A percentile compares a stretch with the other conserved stretches of the same genome.
Evolutionary conservation across 2,113 vertebrate genomes (phyloP).

Genomic region (Hippocampus comes): DNA sequence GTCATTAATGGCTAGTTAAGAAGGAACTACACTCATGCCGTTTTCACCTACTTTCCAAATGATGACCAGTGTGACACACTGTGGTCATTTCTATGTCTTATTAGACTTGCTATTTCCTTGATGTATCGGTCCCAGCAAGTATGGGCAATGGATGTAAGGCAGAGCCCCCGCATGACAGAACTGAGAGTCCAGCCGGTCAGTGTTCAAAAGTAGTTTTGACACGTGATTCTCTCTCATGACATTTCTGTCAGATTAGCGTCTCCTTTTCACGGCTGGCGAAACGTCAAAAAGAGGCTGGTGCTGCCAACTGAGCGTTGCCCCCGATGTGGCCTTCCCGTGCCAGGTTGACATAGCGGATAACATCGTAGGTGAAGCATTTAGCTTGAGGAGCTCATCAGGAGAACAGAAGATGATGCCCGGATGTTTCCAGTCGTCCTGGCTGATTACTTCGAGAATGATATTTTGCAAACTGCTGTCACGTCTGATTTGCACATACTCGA

Average conservation of each 20-base stretch:
- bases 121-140: background rate
- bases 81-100: too few species aligned
- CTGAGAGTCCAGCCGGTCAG: background rate
- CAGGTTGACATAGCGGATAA: slow-evolving; percentile 29
- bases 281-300: slow-evolving; percentile 15
- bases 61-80: too few species aligned
- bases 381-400: slow-evolving; percentile 22
- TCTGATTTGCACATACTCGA: slow-evolving; percentile 45
- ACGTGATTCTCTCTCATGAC: slow-evolving; percentile 14
- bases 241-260: slow-evolving; percentile 37
- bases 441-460: slow-evolving; percentile 49
- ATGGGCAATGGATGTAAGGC: background rate
- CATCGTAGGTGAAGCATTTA: slow-evolving; percentile 8
- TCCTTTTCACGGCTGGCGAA: slow-evolving; percentile 30
- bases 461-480: slow-evolving; percentile 65
- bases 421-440: slow-evolving; percentile 6
- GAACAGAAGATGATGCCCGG: slow-evolving; percentile 15
- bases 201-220: slow-evolving; percentile 3
- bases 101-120: background rate
- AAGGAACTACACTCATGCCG: too few species aligned
- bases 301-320: slow-evolving; percentile 3
- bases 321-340: slow-evolving; percentile 11
- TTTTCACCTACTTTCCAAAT: too few species aligned
- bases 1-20: too few species aligned
- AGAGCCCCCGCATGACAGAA: background rate